A percentile compares a stretch with the other conserved stretches of the same genome.
These are phyloP conservation scores for Ginglymostoma cirratum DNA, from an alignment of 2,113 vertebrate genomes.

Conservation along the genomic window DNA sequence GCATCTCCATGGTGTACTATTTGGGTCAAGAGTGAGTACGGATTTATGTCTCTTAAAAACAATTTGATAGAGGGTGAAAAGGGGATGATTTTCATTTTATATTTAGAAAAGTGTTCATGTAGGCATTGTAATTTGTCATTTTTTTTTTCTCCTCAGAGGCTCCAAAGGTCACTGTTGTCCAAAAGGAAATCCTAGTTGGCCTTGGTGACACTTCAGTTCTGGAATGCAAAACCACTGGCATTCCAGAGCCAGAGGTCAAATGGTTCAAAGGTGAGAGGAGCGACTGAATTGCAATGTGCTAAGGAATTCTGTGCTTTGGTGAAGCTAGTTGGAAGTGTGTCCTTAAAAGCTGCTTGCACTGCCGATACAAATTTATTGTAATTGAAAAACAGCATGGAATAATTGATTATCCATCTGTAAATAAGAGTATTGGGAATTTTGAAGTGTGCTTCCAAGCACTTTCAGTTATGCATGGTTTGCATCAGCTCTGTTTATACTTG, in stretches of 20 bases:
- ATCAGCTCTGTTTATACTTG: not conserved
- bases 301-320: not conserved
- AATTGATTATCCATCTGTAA: conserved; percentile 7
- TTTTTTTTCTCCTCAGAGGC: conserved; percentile 59
- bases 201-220: conserved; percentile 75
- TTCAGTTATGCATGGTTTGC: not conserved
- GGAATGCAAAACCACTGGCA: conserved; percentile 77
- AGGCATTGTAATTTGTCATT: not conserved
- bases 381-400: not conserved
- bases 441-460: not conserved
- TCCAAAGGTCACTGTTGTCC: conserved; percentile 66
- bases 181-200: conserved; percentile 73
- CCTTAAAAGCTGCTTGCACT: not conserved
- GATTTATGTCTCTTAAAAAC: not conserved
- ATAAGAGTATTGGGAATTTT: not conserved
- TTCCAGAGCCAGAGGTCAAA: conserved; percentile 73
- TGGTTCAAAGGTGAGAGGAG: conserved; percentile 88
- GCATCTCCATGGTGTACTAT: no score
- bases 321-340: not conserved
- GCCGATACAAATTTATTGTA: conserved; percentile 22
- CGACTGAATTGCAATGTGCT: not conserved
- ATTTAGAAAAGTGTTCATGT: not conserved
- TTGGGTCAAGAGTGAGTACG: not conserved
- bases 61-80: not conserved
- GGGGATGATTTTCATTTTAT: not conserved